Conservation (phyloP, 2,888 invertebrate genomes). For the Plemyria rubiginata region DNA sequence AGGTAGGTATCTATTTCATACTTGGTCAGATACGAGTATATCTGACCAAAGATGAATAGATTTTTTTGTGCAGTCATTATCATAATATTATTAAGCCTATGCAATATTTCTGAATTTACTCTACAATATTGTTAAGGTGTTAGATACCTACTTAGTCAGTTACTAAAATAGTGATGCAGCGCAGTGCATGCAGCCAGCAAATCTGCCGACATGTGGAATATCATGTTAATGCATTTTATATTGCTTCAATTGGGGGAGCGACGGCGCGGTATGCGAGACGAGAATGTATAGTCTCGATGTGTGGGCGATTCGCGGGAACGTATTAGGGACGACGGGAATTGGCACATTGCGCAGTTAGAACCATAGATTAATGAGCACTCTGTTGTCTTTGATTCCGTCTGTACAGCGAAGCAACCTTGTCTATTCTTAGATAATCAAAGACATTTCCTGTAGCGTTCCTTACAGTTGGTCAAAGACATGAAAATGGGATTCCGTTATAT, state of each 20-base stretch:
- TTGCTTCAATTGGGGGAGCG: conserved; percentile 82
- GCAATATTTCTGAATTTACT: too few relatives aligned
- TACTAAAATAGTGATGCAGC: conserved; percentile 5
- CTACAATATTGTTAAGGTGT: too few relatives aligned
- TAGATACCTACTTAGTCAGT: neutral
- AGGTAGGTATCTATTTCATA: too few relatives aligned
- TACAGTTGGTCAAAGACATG: too few relatives aligned
- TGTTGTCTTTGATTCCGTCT: conserved; percentile 26
- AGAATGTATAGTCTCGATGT: conserved; percentile 50
- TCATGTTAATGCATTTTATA: conserved; percentile 83
- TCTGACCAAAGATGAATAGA: too few relatives aligned
- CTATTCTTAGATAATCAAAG: neutral
- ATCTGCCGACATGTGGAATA: conserved; percentile 75
- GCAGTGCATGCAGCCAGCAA: conserved; percentile 46
- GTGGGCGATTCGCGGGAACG: conserved; percentile 82
- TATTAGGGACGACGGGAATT: conserved; percentile 72
- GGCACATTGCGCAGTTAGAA: conserved; percentile 55
- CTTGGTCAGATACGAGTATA: too few relatives aligned
- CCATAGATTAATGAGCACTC: conserved; percentile 39
- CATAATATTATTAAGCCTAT: too few relatives aligned
- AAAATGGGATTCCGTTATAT: too few relatives aligned
- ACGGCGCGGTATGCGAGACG: conserved; percentile 76
- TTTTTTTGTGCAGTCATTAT: too few relatives aligned
- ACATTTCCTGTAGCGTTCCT: too few relatives aligned
- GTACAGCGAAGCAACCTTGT: conserved; percentile 3